Conservation (phyloP, 2,797 vertebrate genomes). For the Tadarida brasiliensis region DNA sequence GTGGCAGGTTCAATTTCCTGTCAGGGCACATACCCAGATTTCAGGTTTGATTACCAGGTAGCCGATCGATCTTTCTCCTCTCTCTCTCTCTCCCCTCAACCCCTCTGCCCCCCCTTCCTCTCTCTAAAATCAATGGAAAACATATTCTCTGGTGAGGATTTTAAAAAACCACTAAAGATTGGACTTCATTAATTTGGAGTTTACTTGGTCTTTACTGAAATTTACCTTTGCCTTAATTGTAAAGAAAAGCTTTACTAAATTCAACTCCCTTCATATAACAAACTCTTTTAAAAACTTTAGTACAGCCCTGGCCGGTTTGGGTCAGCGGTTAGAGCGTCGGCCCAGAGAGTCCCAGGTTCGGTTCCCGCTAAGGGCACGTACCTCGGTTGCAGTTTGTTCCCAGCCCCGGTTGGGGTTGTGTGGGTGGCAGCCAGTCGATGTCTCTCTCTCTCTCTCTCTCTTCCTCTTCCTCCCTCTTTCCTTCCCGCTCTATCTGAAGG, state of each 20-base stretch:
- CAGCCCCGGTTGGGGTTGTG: too few species aligned
- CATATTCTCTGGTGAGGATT: too few species aligned
- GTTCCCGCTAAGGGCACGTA: too few species aligned
- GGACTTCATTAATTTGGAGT: background rate
- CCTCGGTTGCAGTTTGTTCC: too few species aligned
- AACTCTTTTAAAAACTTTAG: conserved; percentile 6
- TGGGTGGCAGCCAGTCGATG: too few species aligned
- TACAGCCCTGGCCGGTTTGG: too few species aligned
- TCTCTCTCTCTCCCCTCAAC: background rate
- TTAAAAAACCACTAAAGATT: background rate
- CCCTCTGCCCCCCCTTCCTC: background rate
- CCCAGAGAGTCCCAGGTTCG: too few species aligned
- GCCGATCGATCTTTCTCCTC: background rate
- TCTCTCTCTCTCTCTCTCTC: too few species aligned
- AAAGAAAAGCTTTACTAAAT: conserved; percentile 51
- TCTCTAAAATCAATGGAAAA: background rate
- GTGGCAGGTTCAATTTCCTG: background rate
- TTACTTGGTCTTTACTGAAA: background rate
- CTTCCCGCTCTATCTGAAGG: too few species aligned
- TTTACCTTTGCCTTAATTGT: conserved; percentile 34
- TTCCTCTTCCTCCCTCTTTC: too few species aligned
- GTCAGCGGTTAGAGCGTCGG: too few species aligned
- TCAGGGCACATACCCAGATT: background rate
- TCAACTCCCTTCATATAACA: background rate
- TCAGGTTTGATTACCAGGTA: background rate